Evolutionary conservation across 2,888 invertebrate genomes (phyloP).

Genomic region (Ectemnius continuus): DNA sequence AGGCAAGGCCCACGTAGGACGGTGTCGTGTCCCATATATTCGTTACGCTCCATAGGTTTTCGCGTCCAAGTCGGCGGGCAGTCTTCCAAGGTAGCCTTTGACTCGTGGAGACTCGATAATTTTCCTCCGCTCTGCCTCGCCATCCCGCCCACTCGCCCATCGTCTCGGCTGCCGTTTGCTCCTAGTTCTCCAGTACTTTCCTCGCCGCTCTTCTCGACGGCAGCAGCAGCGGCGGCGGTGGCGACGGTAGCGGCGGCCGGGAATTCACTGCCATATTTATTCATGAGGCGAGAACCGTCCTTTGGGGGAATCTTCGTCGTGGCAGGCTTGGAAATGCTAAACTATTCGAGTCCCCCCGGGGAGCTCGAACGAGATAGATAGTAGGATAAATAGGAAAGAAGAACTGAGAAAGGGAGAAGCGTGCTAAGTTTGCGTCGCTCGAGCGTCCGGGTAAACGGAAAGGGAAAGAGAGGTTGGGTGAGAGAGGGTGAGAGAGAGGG

Average conservation of each 20-base stretch:
- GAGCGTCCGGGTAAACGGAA: neutral
- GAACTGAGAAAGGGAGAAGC: neutral
- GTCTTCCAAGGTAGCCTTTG: slow-evolving; percentile 10
- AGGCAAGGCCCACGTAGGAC: neutral
- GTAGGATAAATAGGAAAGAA: neutral
- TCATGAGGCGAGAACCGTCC: slow-evolving; percentile 47
- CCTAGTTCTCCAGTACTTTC: too few species aligned
- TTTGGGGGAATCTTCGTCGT: slow-evolving; percentile 16
- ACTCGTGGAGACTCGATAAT: slow-evolving; percentile 7
- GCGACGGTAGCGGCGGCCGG: neutral
- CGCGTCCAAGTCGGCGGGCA: slow-evolving; percentile 8
- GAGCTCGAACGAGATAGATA: slow-evolving; percentile 4
- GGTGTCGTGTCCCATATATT: slow-evolving; percentile 5
- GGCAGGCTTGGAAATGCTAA: slow-evolving; percentile 41
- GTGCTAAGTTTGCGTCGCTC: slow-evolving; percentile 3
- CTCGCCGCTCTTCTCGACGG: slow-evolving; percentile 25
- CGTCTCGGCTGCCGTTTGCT: slow-evolving; percentile 14
- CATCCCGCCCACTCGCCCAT: slow-evolving; percentile 15
- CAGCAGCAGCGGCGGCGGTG: too few species aligned
- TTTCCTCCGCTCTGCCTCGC: slow-evolving; percentile 14
- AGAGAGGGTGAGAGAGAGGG: neutral
- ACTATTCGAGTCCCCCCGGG: slow-evolving; percentile 1
- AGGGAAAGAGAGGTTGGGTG: too few species aligned
- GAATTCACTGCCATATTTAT: slow-evolving; percentile 48
- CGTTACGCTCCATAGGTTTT: slow-evolving; percentile 7